Percentiles rank a stretch among this genome's conserved stretches.
phyloP scores from a whole-genome alignment of 2,797 vertebrate genomes.

The Cynopterus sphinx region DNA sequence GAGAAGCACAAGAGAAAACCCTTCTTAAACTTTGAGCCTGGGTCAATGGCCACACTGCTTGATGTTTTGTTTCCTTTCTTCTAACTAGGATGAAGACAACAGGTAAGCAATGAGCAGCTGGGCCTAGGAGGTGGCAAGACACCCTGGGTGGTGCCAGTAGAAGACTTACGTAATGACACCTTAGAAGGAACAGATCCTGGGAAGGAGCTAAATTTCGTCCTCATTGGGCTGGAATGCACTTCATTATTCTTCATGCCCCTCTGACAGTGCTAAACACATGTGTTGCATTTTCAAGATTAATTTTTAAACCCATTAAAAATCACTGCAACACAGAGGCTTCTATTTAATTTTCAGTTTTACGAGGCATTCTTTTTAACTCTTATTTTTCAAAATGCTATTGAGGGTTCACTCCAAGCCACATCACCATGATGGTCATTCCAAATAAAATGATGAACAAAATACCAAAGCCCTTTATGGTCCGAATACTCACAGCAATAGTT shows the following conservation, averaged over 20 bases:
- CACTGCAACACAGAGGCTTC: neutral
- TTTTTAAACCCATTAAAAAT: slow-evolving; percentile 50
- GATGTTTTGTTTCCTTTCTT: neutral
- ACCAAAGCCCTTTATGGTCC: neutral
- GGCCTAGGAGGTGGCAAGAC: neutral
- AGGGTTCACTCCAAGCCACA: neutral
- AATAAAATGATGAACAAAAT: neutral
- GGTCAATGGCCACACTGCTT: neutral
- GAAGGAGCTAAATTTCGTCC: neutral
- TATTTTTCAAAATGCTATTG: neutral
- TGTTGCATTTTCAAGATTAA: slow-evolving; percentile 9
- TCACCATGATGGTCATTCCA: neutral
- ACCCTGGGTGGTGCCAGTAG: neutral
- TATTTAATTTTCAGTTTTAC: slow-evolving; percentile 33
- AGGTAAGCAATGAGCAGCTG: neutral
- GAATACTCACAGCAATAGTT: neutral
- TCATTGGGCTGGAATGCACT: neutral
- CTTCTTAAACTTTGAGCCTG: neutral
- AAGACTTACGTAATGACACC: neutral
- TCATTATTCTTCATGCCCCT: neutral
- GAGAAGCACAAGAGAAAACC: neutral
- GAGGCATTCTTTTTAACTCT: neutral
- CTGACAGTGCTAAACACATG: neutral
- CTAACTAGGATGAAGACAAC: neutral
- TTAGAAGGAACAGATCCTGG: neutral